Evolutionary conservation across 2,113 vertebrate genomes (phyloP).

Genomic region (Callionymus lyra): DNA sequence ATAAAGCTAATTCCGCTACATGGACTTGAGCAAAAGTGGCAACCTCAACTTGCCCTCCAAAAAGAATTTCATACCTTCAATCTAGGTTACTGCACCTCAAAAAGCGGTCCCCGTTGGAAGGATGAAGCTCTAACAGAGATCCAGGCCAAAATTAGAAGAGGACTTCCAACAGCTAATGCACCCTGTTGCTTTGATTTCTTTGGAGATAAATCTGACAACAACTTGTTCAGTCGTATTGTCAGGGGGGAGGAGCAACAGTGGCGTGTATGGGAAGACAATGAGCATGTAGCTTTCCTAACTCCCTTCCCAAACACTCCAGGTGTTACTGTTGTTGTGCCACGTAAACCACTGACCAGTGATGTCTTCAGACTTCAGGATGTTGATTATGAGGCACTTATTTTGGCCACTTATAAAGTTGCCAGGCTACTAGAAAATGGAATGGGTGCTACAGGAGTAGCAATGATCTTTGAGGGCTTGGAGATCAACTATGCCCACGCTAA

Average conservation of each 20-base stretch:
- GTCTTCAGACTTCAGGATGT: slow-evolving; percentile 51
- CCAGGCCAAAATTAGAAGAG: slow-evolving; percentile 50
- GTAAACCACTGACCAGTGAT: slow-evolving; percentile 62
- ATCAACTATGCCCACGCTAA: slow-evolving; percentile 69
- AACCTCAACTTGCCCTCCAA: slow-evolving; percentile 46
- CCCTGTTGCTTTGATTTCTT: slow-evolving; percentile 56
- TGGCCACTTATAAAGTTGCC: slow-evolving; percentile 55
- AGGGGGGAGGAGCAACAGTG: slow-evolving; percentile 66
- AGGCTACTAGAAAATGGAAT: slow-evolving; percentile 52
- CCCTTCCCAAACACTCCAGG: slow-evolving; percentile 69
- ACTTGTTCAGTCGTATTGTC: slow-evolving; percentile 64
- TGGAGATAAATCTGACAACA: slow-evolving; percentile 42
- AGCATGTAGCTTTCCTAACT: slow-evolving; percentile 67
- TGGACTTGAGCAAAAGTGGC: slow-evolving; percentile 57
- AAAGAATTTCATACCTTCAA: slow-evolving; percentile 57
- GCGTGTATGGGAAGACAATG: slow-evolving; percentile 69
- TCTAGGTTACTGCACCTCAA: slow-evolving; percentile 67
- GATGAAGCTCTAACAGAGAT: slow-evolving; percentile 44
- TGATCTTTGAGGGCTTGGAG: slow-evolving; percentile 70
- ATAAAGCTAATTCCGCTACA: slow-evolving; percentile 64
- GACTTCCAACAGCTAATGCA: slow-evolving; percentile 57
- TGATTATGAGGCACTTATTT: slow-evolving; percentile 58
- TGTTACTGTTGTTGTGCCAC: slow-evolving; percentile 64
- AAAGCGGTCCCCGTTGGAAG: slow-evolving; percentile 58
- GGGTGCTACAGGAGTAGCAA: slow-evolving; percentile 50